Evolutionary conservation across 2,888 invertebrate species (phyloP).

Genomic region (Drosophila multiciliata): DNA sequence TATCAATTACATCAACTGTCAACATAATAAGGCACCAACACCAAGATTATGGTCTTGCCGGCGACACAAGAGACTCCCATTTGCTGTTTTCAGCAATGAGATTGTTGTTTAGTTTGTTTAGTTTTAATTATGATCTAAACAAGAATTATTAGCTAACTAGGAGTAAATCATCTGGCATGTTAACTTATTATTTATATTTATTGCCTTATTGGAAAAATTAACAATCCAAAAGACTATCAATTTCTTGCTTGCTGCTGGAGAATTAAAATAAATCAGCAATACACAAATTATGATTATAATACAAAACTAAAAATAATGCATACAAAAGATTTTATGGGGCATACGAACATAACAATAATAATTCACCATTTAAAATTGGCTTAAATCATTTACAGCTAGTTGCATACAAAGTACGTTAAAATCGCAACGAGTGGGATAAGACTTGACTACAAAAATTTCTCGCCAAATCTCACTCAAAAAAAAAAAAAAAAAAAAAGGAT

Average conservation of each 20-base stretch:
- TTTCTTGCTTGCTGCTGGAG: neutral
- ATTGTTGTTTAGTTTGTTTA: slow-evolving; percentile 2
- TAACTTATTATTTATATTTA: neutral
- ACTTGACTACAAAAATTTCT: slow-evolving; percentile 33
- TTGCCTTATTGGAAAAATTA: neutral
- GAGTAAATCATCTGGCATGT: neutral
- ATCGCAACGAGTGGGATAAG: slow-evolving; percentile 46
- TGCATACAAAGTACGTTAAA: slow-evolving; percentile 17
- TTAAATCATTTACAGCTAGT: slow-evolving; percentile 2
- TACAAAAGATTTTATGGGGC: neutral
- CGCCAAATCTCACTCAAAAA: slow-evolving; percentile 19
- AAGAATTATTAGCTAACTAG: neutral
- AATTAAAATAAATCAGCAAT: neutral
- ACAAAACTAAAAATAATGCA: neutral
- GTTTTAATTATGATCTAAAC: slow-evolving; percentile 15
- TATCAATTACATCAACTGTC: slow-evolving; percentile 72
- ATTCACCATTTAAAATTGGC: slow-evolving; percentile 2
- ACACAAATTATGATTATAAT: neutral
- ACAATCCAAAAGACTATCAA: neutral
- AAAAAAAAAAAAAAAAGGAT: slow-evolving; percentile 44
- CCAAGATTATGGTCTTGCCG: slow-evolving; percentile 26
- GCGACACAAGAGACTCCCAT: slow-evolving; percentile 23
- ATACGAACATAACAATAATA: neutral
- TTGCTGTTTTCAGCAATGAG: slow-evolving; percentile 9
- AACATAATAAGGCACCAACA: slow-evolving; percentile 47